Conservation (phyloP, 2,888 invertebrate genomes). For the Mylabris sibirica region DNA sequence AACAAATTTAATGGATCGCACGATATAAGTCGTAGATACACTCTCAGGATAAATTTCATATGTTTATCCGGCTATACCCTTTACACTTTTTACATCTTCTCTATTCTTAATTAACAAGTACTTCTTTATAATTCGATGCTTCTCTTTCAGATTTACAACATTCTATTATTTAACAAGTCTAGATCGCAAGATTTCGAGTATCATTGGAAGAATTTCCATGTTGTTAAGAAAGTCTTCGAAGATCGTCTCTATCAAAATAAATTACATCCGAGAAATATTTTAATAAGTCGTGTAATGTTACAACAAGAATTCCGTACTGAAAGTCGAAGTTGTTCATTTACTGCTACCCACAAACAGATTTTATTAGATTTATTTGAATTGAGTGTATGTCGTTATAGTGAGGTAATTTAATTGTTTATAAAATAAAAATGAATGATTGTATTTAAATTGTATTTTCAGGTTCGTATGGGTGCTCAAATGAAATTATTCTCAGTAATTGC, state of each 20-base stretch:
- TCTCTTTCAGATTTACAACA: constrained; percentile 71
- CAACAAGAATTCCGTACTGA: constrained; percentile 69
- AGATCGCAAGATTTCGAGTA: constrained; percentile 67
- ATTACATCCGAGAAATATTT: constrained; percentile 68
- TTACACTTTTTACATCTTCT: too few relatives aligned
- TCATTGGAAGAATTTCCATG: constrained; percentile 72
- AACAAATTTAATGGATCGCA: too few relatives aligned
- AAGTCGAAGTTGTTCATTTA: constrained; percentile 63
- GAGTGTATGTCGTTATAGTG: constrained; percentile 72
- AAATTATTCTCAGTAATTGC: constrained; percentile 70
- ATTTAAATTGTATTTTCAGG: constrained; percentile 58
- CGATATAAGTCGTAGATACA: too few relatives aligned
- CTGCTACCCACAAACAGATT: constrained; percentile 68
- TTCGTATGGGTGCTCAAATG: constrained; percentile 73
- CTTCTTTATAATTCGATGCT: constrained; percentile 13
- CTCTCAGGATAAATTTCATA: too few relatives aligned
- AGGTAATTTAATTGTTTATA: constrained; percentile 58
- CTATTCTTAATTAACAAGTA: constrained; percentile 9
- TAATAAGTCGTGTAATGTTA: constrained; percentile 72
- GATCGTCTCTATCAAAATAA: constrained; percentile 71
- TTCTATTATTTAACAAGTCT: constrained; percentile 66
- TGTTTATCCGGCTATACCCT: too few relatives aligned
- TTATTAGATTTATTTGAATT: constrained; percentile 70
- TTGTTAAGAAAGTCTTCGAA: constrained; percentile 69
- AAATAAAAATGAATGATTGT: neutral